Evolutionary conservation across 2,113 vertebrate species (phyloP).

Genomic region (Melanotaenia duboulayi): DNA sequence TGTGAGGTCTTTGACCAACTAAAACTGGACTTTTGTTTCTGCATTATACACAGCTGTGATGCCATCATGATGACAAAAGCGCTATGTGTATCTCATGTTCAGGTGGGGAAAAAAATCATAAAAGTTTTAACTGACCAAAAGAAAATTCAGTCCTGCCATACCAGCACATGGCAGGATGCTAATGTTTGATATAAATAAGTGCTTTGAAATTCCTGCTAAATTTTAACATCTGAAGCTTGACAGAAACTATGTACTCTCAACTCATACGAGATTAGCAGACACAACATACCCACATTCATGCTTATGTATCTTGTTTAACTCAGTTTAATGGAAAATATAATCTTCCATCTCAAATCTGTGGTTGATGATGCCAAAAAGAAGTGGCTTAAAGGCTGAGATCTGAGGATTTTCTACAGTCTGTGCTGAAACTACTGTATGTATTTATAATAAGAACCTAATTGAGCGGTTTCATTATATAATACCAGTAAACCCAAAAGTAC

Average conservation of each 20-base stretch:
- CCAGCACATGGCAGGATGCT: not conserved
- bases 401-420: constrained; percentile 4
- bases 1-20: too few species aligned
- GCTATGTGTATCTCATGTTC: too few species aligned
- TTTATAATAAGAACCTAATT: constrained; percentile 22
- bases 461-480: constrained; percentile 30
- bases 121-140: too few species aligned
- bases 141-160: too few species aligned
- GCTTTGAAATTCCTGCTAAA: constrained; percentile 13
- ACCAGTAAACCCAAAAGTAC: constrained; percentile 20
- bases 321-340: constrained; percentile 3
- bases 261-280: too few species aligned
- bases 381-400: not conserved
- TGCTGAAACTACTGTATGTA: not conserved
- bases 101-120: too few species aligned
- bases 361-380: constrained; percentile 14
- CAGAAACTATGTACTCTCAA: too few species aligned
- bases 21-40: too few species aligned
- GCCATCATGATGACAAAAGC: too few species aligned
- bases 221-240: constrained; percentile 14
- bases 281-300: constrained; percentile 9
- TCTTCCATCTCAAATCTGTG: not conserved
- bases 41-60: too few species aligned
- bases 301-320: constrained; percentile 16
- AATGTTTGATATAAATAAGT: not conserved